phyloP scores from a whole-genome alignment of 2,113 vertebrate genomes.

The Channa maculata region DNA sequence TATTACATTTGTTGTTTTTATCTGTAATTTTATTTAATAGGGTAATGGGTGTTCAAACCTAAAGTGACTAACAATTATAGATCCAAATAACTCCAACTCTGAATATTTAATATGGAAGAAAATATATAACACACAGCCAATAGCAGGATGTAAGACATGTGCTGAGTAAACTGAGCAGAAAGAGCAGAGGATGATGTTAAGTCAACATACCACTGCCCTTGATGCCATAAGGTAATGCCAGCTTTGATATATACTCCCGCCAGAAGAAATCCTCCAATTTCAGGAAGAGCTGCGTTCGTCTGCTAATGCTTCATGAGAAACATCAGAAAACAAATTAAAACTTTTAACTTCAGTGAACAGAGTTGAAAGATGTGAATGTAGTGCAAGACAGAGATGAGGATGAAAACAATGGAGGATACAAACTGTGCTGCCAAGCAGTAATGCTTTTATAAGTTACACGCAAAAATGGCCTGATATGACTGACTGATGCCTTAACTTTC shows the following conservation, averaged over 20 bases:
- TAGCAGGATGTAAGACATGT: background rate
- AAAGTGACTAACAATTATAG: too few species aligned
- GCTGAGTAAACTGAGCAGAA: background rate
- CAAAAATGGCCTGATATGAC: constrained; percentile 32
- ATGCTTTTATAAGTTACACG: constrained; percentile 10
- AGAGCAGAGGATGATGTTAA: constrained; percentile 22
- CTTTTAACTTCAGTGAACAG: constrained; percentile 1
- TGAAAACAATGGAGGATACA: constrained; percentile 60
- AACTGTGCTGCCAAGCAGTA: constrained; percentile 31
- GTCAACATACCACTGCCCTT: constrained; percentile 90
- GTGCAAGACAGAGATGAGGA: background rate
- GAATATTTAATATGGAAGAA: background rate
- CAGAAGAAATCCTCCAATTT: constrained; percentile 93
- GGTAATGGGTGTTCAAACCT: too few species aligned
- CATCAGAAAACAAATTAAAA: constrained; percentile 39
- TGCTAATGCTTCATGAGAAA: constrained; percentile 74
- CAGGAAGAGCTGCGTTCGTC: constrained; percentile 85
- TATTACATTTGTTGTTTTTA: too few species aligned
- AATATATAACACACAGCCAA: background rate
- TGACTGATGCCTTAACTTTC: constrained; percentile 16
- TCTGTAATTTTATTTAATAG: too few species aligned
- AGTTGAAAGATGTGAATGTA: background rate
- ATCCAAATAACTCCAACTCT: too few species aligned
- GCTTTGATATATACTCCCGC: constrained; percentile 83
- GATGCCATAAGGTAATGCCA: constrained; percentile 90